Percentiles rank a stretch among this genome's conserved stretches.
phyloP scores from a whole-genome alignment of 2,113 vertebrate genomes.

The Alectura lathami region DNA sequence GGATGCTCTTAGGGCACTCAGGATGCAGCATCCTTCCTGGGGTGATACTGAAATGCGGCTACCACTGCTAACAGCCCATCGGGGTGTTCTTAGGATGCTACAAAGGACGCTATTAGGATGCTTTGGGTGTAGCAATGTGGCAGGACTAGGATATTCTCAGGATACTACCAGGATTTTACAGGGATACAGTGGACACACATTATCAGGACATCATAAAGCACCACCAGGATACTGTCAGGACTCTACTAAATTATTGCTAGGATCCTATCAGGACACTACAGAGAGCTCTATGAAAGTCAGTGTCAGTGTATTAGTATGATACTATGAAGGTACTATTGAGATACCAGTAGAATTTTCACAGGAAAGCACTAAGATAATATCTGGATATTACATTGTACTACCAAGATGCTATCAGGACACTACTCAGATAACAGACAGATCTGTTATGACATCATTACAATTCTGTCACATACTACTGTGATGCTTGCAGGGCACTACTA shows the following conservation, averaged over 20 bases:
- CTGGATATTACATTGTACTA: neutral
- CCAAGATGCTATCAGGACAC: neutral
- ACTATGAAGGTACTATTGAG: neutral
- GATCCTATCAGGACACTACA: neutral
- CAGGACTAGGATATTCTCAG: neutral
- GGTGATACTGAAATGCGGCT: rapidly evolving
- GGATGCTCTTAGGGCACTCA: neutral
- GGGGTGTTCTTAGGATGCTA: neutral
- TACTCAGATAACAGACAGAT: rapidly evolving
- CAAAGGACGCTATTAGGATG: neutral
- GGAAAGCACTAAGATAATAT: neutral
- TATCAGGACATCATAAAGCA: neutral
- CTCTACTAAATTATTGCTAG: neutral
- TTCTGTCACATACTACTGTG: neutral
- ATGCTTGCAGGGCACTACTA: neutral
- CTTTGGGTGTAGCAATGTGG: rapidly evolving
- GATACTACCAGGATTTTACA: neutral
- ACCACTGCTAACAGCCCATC: neutral
- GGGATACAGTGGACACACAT: neutral
- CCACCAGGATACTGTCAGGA: neutral
- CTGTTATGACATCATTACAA: rapidly evolving
- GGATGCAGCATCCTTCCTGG: neutral
- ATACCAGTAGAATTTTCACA: neutral
- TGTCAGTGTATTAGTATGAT: neutral
- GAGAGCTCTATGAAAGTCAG: too few species aligned